phyloP scores from a whole-genome alignment of 2,113 vertebrate species.

The Erpornis zantholeuca region DNA sequence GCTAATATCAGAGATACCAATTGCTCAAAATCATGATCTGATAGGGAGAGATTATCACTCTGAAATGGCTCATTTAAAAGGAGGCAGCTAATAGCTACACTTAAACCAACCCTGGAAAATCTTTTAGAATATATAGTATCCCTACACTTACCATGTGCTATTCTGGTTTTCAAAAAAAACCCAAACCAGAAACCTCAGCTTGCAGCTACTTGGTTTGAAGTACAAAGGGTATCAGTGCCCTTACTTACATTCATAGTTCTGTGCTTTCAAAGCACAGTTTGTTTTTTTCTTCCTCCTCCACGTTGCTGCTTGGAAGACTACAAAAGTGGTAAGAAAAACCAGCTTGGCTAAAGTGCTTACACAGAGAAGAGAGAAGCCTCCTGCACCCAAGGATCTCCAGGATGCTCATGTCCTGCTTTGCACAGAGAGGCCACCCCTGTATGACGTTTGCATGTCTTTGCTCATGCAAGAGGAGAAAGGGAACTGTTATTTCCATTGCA shows the following conservation, averaged over 20 bases:
- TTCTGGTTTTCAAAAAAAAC: not conserved
- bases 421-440: too few species aligned
- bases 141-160: not conserved
- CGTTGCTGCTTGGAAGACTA: not conserved
- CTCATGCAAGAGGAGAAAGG: not conserved
- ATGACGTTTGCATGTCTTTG: not conserved
- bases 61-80: slow-evolving; percentile 9
- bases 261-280: not conserved
- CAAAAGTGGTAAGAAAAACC: not conserved
- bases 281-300: not conserved
- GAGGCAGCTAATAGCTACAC: not conserved
- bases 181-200: not conserved
- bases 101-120: not conserved
- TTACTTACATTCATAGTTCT: not conserved
- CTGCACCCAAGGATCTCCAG: not conserved
- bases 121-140: not conserved
- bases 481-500: not conserved
- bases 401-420: not conserved
- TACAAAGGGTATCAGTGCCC: not conserved
- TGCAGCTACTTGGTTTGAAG: not conserved
- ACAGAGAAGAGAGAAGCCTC: not conserved
- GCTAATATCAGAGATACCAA: not conserved
- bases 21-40: not conserved
- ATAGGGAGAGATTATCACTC: not conserved
- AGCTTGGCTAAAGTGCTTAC: not conserved